Evolutionary conservation across 1,140 invertebrate genomes (phyloP), one percentile per base, ranked within the genome.

Genomic region (Lasaia peninsularis): DNA sequence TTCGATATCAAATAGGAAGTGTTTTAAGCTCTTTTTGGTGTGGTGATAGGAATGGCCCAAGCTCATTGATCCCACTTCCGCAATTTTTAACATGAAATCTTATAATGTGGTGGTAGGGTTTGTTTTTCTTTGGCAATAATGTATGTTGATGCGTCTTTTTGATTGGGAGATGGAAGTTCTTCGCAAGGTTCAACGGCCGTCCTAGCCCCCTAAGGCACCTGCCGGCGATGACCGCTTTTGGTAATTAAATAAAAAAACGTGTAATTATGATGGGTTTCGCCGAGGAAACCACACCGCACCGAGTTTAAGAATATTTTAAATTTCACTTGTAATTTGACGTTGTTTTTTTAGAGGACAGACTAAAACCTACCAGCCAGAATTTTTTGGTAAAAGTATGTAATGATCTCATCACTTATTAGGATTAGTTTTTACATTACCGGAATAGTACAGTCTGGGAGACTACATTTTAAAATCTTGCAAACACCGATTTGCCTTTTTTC

Each of bases 51-150:
- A 82, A 78, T 80, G 72, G 75, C 78, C 67, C 70, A 76, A 86
- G 85, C 85, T 77, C 81, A 86, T 78, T 85, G 83, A 82, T 86
- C 85, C 78, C 83, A 71, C 78, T 80, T 80, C 71, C 71, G 74
- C 60, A 68, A 62, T 18, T 40, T 52, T 34, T 24, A 49, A 76
- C 65, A 62, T 62, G 53, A 52, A 50, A 63, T 62, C 69, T 65
- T 72, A 69, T 63, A 44, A 10, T 44, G 55, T 52, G 18, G 11
- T 14, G 16, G 52, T 74, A 73, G 51, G 51, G 71, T 68, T 58
- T 10, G 65, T 56, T 59, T 62, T 76, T 5, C 35, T 37, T 60
- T 69, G 57, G 32, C 24, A 34, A 16, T n/a, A 37, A 60, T 18
- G 20, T 28, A 49, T 57, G 51, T 52, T 53, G 50, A 76, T 76